A percentile compares a stretch with the other conserved stretches of the same genome.
Conservation (phyloP, 2,113 vertebrate genomes). For the Anguilla japonica region DNA sequence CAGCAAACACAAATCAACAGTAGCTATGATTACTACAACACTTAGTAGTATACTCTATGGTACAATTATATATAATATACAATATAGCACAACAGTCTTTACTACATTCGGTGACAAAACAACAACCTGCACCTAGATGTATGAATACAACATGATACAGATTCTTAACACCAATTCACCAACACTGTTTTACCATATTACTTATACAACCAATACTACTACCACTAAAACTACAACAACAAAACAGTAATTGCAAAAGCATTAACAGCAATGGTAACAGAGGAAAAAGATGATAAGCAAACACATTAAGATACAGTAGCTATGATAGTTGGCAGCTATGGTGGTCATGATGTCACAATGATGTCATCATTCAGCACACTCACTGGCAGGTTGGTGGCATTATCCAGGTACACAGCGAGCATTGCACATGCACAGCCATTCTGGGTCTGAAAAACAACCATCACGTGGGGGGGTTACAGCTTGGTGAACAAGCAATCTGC, state of each 20-base stretch:
- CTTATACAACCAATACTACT: background rate
- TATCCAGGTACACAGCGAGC: constrained; percentile 88
- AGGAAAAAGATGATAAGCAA: background rate
- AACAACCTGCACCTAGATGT: background rate
- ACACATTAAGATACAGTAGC: no score
- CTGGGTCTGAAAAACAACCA: constrained; percentile 62
- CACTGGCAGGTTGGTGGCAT: constrained; percentile 86
- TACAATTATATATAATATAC: no score
- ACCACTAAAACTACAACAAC: background rate
- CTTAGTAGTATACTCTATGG: background rate
- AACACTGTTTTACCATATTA: background rate
- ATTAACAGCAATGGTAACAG: constrained; percentile 17
- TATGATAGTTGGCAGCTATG: background rate
- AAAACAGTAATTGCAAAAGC: constrained; percentile 4
- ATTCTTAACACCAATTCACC: background rate
- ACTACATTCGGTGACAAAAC: no score
- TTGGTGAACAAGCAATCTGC: background rate
- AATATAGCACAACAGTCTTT: no score
- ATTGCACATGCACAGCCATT: constrained; percentile 80
- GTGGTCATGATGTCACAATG: background rate
- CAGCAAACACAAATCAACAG: constrained; percentile 15
- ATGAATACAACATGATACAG: background rate
- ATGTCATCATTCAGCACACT: constrained; percentile 55
- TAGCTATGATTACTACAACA: background rate
- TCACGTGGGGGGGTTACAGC: background rate